These are phyloP conservation scores for Phallusia fumigata DNA, from an alignment of 23 tunicate genomes.

Conservation along the genomic window DNA sequence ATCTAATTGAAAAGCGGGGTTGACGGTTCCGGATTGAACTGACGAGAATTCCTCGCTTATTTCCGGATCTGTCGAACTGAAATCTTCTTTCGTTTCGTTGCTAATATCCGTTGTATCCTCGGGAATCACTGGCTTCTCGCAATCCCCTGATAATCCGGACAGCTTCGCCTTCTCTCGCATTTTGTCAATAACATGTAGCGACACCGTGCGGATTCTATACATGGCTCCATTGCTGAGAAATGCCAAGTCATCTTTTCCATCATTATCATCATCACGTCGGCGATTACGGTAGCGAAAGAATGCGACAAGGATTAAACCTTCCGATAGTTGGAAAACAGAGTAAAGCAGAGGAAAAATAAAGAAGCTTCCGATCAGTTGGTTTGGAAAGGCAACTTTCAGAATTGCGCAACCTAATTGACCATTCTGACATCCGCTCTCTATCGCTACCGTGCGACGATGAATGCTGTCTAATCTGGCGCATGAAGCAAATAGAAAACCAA, in stretches of 20 bases:
- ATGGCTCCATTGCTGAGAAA: background rate
- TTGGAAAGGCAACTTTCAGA: conserved; percentile 41
- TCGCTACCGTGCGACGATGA: conserved; percentile 55
- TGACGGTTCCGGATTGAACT: background rate
- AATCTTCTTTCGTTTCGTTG: background rate
- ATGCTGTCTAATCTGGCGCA: conserved; percentile 7
- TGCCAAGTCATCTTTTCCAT: conserved; percentile 9
- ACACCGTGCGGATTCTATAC: conserved; percentile 33
- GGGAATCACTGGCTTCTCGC: background rate
- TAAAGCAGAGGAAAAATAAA: conserved; percentile 48
- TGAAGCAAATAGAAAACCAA: conserved; percentile 31
- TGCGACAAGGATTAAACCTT: conserved; percentile 36
- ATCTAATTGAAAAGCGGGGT: background rate
- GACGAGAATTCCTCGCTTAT: background rate
- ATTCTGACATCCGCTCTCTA: conserved; percentile 56
- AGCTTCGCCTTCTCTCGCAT: conserved; percentile 24
- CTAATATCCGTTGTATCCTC: conserved; percentile 9
- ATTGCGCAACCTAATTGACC: conserved; percentile 49
- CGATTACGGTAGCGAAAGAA: conserved; percentile 13
- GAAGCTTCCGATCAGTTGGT: conserved; percentile 41
- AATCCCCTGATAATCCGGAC: background rate
- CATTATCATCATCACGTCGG: conserved; percentile 9
- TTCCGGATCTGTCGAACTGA: conserved; percentile 15
- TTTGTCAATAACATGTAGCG: conserved; percentile 36
- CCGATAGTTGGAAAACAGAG: conserved; percentile 39